A percentile compares a stretch with the other conserved stretches of the same genome.
These are phyloP conservation scores for Lacerta bilineata DNA, from an alignment of 2,797 vertebrate genomes.

Conservation along the genomic window DNA sequence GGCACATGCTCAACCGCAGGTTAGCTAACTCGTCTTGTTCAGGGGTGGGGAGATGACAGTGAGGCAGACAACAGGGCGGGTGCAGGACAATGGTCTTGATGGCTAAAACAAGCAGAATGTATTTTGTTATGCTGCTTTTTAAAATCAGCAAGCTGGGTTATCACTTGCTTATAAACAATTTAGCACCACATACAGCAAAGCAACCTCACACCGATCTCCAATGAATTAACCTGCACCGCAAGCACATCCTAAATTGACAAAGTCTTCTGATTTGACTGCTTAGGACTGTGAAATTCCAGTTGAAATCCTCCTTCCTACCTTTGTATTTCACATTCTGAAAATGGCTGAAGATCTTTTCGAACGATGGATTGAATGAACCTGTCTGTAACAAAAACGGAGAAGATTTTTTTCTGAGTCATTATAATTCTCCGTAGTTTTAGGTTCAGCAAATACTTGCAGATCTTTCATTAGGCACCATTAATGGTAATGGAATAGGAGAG, in stretches of 20 bases:
- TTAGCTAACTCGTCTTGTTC: background rate
- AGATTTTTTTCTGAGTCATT: background rate
- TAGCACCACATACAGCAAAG: background rate
- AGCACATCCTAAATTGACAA: background rate
- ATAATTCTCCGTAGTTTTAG: background rate
- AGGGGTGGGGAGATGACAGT: too few relatives aligned
- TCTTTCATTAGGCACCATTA: background rate
- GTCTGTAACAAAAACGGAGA: slow-evolving; percentile 79
- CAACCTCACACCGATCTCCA: background rate
- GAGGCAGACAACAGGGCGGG: background rate
- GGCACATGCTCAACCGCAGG: background rate
- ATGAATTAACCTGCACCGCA: background rate
- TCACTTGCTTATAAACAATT: background rate
- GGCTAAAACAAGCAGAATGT: background rate
- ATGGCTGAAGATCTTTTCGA: slow-evolving; percentile 89
- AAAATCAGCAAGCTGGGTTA: background rate
- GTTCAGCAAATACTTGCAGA: slow-evolving; percentile 4
- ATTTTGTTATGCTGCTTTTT: background rate
- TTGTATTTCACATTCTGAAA: slow-evolving; percentile 88
- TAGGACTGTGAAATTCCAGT: background rate
- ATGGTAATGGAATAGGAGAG: background rate
- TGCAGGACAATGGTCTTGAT: background rate
- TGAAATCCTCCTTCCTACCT: slow-evolving; percentile 74
- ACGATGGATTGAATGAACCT: slow-evolving; percentile 89
- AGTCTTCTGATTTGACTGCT: background rate